Percentiles rank a stretch among this genome's conserved stretches.
Conservation (phyloP, 2,113 vertebrate genomes). For the Ceratotherium simum region DNA sequence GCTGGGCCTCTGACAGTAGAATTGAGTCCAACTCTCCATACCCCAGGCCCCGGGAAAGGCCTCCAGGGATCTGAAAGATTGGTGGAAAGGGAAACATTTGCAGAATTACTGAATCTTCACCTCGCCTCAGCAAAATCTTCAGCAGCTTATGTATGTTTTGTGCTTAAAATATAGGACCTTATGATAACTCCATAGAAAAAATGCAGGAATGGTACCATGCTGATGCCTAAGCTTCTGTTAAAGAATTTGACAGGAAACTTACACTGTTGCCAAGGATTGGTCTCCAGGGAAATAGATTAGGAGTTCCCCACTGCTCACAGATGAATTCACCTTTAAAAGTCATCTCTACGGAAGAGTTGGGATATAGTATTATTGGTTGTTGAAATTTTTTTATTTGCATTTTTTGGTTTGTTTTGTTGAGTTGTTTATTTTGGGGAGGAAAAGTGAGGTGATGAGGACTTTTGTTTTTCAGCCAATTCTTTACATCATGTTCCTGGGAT, state of each 20-base stretch:
- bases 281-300: slow-evolving; percentile 66
- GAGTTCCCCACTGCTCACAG: slow-evolving; percentile 46
- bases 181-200: neutral
- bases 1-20: neutral
- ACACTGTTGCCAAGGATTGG: slow-evolving; percentile 34
- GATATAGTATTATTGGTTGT: neutral
- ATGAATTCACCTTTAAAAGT: slow-evolving; percentile 65
- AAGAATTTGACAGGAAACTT: slow-evolving; percentile 44
- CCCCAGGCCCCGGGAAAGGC: slow-evolving; percentile 24
- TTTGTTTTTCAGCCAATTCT: slow-evolving; percentile 20
- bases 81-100: slow-evolving; percentile 54
- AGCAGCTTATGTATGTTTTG: neutral
- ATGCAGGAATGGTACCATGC: neutral
- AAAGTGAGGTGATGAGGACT: neutral
- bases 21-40: neutral
- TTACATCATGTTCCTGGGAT: neutral
- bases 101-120: slow-evolving; percentile 50
- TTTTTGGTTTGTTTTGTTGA: neutral
- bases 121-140: slow-evolving; percentile 49
- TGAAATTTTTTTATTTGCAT: neutral
- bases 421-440: slow-evolving; percentile 11
- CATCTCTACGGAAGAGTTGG: neutral
- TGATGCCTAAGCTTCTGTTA: neutral
- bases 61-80: neutral
- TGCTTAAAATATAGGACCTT: neutral